Evolutionary conservation across 2,113 vertebrate genomes (phyloP).

Genomic region (Burhinus bistriatus): DNA sequence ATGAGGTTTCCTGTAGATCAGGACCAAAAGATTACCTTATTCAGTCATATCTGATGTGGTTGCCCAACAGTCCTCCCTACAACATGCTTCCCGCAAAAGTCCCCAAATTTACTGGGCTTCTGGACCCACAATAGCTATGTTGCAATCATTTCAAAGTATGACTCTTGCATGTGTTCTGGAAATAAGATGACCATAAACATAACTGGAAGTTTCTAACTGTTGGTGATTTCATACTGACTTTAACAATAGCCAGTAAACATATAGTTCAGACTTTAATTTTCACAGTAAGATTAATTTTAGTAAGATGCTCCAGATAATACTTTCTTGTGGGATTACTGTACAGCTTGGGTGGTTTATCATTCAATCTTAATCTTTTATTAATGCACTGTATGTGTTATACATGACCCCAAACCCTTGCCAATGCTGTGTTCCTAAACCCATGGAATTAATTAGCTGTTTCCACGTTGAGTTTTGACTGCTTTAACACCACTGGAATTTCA

Average conservation of each 20-base stretch:
- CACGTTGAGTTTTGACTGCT: not conserved
- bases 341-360: conserved; percentile 25
- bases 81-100: not conserved
- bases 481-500: not conserved
- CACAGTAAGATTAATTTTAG: not conserved
- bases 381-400: not conserved
- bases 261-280: conserved; percentile 20
- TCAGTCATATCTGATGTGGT: not conserved
- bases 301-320: not conserved
- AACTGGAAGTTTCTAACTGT: conserved; percentile 7
- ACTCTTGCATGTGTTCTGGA: conserved; percentile 6
- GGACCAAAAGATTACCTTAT: conserved; percentile 32
- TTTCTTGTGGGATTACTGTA: conserved; percentile 6
- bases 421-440: not conserved
- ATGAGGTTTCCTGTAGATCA: conserved; percentile 18
- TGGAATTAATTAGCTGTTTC: conserved; percentile 44
- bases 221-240: conserved; percentile 19
- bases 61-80: not conserved
- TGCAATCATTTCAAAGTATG: conserved; percentile 18
- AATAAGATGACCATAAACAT: conserved; percentile 1
- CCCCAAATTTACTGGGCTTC: not conserved
- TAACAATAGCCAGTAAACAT: conserved; percentile 26
- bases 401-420: not conserved
- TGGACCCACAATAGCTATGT: not conserved
- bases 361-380: conserved; percentile 21